phyloP scores from a whole-genome alignment of 2,888 invertebrate genomes.

The Pediacus dermestoides region DNA sequence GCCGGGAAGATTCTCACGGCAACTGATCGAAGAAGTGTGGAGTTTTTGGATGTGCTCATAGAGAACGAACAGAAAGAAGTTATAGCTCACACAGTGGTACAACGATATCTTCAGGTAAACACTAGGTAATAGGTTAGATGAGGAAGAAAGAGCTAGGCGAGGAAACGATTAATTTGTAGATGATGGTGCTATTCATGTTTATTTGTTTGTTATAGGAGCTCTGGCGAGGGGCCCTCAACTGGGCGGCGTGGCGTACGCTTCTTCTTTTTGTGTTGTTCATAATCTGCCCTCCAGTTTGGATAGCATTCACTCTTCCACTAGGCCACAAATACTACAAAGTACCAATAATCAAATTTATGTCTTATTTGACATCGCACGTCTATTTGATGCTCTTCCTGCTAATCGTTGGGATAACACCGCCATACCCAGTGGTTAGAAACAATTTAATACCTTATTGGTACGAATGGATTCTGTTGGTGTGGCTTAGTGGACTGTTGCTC shows the following conservation, averaged over 20 bases:
- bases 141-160: no score
- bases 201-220: conserved; percentile 69
- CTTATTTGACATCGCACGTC: conserved; percentile 97
- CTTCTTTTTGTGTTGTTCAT: conserved; percentile 90
- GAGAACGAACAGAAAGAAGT: conserved; percentile 99
- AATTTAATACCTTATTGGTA: conserved; percentile 88
- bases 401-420: conserved; percentile 84
- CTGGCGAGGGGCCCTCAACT: conserved; percentile 95
- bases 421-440: conserved; percentile 76
- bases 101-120: conserved; percentile 89
- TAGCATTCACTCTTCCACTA: conserved; percentile 90
- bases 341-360: conserved; percentile 99
- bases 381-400: conserved; percentile 93
- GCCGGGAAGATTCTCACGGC: conserved; percentile 93
- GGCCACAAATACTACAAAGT: conserved; percentile 96
- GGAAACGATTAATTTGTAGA: background rate
- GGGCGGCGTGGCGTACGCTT: conserved; percentile 94
- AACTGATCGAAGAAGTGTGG: conserved; percentile 89
- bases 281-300: conserved; percentile 93
- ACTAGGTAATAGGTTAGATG: conserved; percentile 48
- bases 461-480: conserved; percentile 92
- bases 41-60: conserved; percentile 93
- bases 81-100: conserved; percentile 95
- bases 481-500: conserved; percentile 90
- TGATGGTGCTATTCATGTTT: conserved; percentile 1